Conservation (phyloP, 2,888 invertebrate genomes). For the Drosophila niveifrons region DNA sequence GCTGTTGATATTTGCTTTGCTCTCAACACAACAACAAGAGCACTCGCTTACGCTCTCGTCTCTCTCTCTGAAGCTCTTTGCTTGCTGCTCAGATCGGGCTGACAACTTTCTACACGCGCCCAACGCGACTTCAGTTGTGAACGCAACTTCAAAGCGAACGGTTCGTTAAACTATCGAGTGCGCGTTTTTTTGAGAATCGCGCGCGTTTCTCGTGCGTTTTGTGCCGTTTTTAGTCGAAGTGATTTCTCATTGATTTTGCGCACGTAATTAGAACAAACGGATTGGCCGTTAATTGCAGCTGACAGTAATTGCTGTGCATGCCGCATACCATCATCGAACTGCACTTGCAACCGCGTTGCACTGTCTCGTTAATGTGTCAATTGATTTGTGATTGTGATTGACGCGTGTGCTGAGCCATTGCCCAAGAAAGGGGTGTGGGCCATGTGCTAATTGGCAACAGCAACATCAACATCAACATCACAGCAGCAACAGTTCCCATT, state of each 20-base stretch:
- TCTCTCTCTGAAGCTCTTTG: constrained; percentile 5
- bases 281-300: constrained; percentile 73
- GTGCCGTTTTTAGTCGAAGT: constrained; percentile 26
- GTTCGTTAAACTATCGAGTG: constrained; percentile 31
- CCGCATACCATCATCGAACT: constrained; percentile 38
- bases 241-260: constrained; percentile 59
- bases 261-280: constrained; percentile 84
- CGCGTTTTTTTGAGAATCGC: constrained; percentile 10
- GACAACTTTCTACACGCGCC: constrained; percentile 62
- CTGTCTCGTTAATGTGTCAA: constrained; percentile 74
- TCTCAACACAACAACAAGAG: constrained; percentile 2
- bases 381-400: constrained; percentile 58
- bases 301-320: constrained; percentile 73
- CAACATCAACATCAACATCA: constrained; percentile 44
- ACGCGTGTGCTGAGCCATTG: constrained; percentile 43
- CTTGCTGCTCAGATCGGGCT: constrained; percentile 1
- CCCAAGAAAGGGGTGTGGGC: constrained; percentile 48
- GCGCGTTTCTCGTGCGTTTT: constrained; percentile 23
- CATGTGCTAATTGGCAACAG: constrained; percentile 60
- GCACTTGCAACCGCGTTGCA: constrained; percentile 26
- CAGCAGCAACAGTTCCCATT: constrained; percentile 11
- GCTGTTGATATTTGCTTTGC: constrained; percentile 11
- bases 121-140: constrained; percentile 56
- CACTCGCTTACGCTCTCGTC: neutral
- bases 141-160: constrained; percentile 59